These are phyloP conservation scores for Dascillus cervinus DNA, from an alignment of 2,888 invertebrate genomes.

Conservation along the genomic window DNA sequence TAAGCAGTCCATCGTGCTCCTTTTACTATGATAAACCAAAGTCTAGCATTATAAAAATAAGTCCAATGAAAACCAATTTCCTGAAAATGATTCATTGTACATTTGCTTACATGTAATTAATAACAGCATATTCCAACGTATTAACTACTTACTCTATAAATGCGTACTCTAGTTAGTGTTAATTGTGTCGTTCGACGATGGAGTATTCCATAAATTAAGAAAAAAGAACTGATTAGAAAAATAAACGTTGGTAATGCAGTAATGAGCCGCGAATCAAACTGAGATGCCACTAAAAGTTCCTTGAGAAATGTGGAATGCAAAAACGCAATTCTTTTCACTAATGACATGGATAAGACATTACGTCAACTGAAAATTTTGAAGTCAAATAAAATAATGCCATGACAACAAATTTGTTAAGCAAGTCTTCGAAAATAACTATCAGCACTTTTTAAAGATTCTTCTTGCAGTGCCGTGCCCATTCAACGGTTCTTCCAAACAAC, in stretches of 20 bases:
- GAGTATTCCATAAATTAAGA: slow-evolving; percentile 11
- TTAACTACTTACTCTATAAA: slow-evolving; percentile 13
- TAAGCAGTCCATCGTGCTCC: slow-evolving; percentile 18
- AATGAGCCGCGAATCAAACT: slow-evolving; percentile 9
- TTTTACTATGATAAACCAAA: slow-evolving; percentile 32
- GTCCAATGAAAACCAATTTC: slow-evolving; percentile 33
- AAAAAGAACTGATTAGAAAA: slow-evolving; percentile 14
- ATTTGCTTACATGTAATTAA: neutral
- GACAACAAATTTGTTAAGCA: too few relatives aligned
- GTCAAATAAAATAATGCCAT: too few relatives aligned
- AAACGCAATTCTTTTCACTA: too few relatives aligned
- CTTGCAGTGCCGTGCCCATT: too few relatives aligned
- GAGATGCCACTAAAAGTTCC: too few relatives aligned
- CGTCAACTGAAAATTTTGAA: too few relatives aligned
- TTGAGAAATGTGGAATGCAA: too few relatives aligned
- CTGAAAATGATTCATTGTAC: slow-evolving; percentile 20
- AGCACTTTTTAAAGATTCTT: too few relatives aligned
- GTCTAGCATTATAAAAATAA: slow-evolving; percentile 30
- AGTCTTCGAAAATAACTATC: too few relatives aligned
- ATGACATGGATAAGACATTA: too few relatives aligned
- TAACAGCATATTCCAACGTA: neutral
- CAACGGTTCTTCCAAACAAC: too few relatives aligned
- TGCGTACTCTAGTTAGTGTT: slow-evolving; percentile 9
- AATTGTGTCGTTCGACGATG: slow-evolving; percentile 12
- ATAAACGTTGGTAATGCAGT: slow-evolving; percentile 15